Evolutionary conservation across 1,140 invertebrate species (phyloP).

Genomic region (Scaptodrosophila lebanonensis): DNA sequence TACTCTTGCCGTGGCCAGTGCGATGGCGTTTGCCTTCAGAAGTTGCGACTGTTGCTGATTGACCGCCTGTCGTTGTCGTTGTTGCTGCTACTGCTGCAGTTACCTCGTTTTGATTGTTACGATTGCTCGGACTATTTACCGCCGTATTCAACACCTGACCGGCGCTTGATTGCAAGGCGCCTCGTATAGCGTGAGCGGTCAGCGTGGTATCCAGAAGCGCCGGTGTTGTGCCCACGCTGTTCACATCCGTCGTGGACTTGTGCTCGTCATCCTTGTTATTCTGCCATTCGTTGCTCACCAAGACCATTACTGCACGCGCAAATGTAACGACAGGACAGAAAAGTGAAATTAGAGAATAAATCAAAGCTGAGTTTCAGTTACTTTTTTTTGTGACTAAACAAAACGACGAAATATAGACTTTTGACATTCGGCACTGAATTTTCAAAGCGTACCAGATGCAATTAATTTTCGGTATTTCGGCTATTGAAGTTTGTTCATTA

Average conservation of each 20-base stretch:
- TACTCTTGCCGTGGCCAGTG: background rate
- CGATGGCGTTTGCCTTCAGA: background rate
- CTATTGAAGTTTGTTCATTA: too few relatives aligned
- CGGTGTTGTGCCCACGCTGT: background rate
- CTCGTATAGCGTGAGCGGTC: too few relatives aligned
- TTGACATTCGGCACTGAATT: too few relatives aligned
- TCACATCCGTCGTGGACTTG: constrained; percentile 21
- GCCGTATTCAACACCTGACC: background rate
- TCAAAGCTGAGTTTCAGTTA: constrained; percentile 6
- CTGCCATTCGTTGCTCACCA: constrained; percentile 58
- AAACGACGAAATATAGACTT: too few relatives aligned
- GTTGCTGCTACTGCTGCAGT: constrained; percentile 2
- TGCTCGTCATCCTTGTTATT: constrained; percentile 51
- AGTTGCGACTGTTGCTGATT: background rate
- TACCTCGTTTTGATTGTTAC: constrained; percentile 8
- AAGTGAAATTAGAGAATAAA: background rate
- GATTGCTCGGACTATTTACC: background rate
- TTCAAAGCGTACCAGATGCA: too few relatives aligned
- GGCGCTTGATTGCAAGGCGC: background rate
- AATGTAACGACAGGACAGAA: background rate
- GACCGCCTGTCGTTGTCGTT: background rate
- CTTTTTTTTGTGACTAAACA: constrained; percentile 8
- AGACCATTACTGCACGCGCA: constrained; percentile 50
- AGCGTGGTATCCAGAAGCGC: background rate
- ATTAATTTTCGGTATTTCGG: too few relatives aligned